Evolutionary conservation across 2,113 vertebrate genomes (phyloP).

Genomic region (Urocolius indicus): DNA sequence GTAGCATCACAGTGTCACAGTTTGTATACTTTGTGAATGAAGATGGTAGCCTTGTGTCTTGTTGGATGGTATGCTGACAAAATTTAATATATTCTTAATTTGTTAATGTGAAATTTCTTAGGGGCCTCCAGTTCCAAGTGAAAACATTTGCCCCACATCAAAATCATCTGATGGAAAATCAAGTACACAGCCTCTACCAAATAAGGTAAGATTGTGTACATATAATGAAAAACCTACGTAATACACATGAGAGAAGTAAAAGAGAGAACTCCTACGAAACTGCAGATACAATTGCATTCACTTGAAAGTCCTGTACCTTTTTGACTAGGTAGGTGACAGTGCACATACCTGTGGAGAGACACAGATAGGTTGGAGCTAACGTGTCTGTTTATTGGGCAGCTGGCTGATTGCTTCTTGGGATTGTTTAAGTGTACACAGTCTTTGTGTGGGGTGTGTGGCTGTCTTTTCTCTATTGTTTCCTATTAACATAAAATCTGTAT

Average conservation of each 20-base stretch:
- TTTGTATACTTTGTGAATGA: background rate
- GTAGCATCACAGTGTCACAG: background rate
- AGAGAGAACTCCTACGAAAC: background rate
- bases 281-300: background rate
- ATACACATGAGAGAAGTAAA: background rate
- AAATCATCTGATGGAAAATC: constrained; percentile 68
- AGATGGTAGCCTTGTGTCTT: background rate
- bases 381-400: background rate
- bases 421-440: background rate
- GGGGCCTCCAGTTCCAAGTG: constrained; percentile 56
- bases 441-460: background rate
- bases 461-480: background rate
- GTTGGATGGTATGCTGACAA: background rate
- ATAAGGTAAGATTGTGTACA: constrained; percentile 69
- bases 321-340: fast-evolving
- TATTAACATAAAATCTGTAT: background rate
- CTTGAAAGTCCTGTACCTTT: background rate
- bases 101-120: constrained; percentile 10
- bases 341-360: background rate
- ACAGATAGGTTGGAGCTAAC: background rate
- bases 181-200: constrained; percentile 19
- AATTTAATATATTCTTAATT: background rate
- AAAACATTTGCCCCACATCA: constrained; percentile 44
- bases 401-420: background rate
- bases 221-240: background rate